These are phyloP conservation scores for Drosophila yakuba DNA, from an alignment of 1,140 invertebrate genomes.

Conservation along the genomic window DNA sequence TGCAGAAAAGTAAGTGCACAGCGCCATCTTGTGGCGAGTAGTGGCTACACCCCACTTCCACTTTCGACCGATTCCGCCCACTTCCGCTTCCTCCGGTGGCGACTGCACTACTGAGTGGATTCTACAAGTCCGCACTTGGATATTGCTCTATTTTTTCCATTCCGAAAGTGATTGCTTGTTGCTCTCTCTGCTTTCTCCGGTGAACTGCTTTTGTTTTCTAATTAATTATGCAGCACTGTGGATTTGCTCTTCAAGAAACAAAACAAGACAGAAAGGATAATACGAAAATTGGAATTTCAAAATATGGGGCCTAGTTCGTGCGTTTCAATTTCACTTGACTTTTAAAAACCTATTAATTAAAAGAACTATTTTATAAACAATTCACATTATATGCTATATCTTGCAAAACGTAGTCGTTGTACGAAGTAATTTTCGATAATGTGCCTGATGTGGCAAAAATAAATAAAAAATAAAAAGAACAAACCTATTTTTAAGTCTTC, in stretches of 20 bases:
- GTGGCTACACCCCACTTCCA: slow-evolving; percentile 7
- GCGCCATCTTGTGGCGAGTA: slow-evolving; percentile 50
- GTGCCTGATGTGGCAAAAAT: too few species aligned
- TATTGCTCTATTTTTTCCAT: slow-evolving; percentile 50
- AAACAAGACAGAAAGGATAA: background rate
- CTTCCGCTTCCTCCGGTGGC: slow-evolving; percentile 35
- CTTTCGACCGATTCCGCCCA: background rate
- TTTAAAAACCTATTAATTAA: too few species aligned
- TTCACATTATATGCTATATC: too few species aligned
- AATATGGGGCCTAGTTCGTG: too few species aligned
- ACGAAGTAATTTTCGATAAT: too few species aligned
- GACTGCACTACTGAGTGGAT: slow-evolving; percentile 45
- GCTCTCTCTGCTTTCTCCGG: slow-evolving; percentile 30
- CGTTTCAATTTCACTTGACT: too few species aligned
- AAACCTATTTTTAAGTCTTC: too few species aligned
- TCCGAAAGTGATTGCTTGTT: slow-evolving; percentile 54
- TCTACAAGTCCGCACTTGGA: slow-evolving; percentile 48
- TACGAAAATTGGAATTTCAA: background rate
- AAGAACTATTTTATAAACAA: too few species aligned
- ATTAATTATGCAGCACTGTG: slow-evolving; percentile 63
- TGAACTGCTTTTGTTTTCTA: slow-evolving; percentile 55
- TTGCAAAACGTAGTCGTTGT: too few species aligned
- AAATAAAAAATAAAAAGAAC: too few species aligned
- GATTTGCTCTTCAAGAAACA: background rate
- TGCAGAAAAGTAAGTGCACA: slow-evolving; percentile 58